Evolutionary conservation across 2,888 invertebrate genomes (phyloP).

Genomic region (Andrena minutula): DNA sequence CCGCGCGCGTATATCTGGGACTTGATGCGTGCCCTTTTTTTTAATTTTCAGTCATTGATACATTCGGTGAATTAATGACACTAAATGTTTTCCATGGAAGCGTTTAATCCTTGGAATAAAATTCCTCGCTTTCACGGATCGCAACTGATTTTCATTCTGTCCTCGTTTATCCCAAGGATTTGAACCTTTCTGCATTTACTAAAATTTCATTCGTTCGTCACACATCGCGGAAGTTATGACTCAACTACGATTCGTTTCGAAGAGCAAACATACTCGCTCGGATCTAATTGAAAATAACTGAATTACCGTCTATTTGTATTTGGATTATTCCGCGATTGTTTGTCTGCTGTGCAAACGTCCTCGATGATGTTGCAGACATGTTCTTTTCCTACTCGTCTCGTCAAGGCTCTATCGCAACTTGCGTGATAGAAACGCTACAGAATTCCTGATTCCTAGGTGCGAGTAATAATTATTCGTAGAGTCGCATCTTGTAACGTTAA

Average conservation of each 20-base stretch:
- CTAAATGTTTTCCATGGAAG: neutral
- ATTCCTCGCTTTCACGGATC: neutral
- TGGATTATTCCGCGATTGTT: neutral
- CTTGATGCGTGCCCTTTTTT: neutral
- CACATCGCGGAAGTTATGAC: neutral
- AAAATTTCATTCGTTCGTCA: neutral
- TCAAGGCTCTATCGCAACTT: neutral
- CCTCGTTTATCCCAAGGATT: constrained; percentile 1
- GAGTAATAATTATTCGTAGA: neutral
- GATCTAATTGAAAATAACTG: constrained; percentile 2
- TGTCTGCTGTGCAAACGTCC: neutral
- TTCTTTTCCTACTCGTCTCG: neutral
- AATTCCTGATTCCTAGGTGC: neutral
- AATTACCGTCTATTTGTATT: neutral
- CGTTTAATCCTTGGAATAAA: neutral
- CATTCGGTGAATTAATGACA: neutral
- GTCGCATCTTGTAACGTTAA: neutral
- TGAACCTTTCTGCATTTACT: constrained; percentile 6
- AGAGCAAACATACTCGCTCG: neutral
- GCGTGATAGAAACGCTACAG: neutral
- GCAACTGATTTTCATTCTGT: neutral
- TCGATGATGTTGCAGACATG: neutral
- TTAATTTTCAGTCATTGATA: neutral
- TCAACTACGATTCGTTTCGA: neutral
- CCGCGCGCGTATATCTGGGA: neutral